Evolutionary conservation across 2,888 invertebrate species (phyloP).

Genomic region (Agrotis puta): DNA sequence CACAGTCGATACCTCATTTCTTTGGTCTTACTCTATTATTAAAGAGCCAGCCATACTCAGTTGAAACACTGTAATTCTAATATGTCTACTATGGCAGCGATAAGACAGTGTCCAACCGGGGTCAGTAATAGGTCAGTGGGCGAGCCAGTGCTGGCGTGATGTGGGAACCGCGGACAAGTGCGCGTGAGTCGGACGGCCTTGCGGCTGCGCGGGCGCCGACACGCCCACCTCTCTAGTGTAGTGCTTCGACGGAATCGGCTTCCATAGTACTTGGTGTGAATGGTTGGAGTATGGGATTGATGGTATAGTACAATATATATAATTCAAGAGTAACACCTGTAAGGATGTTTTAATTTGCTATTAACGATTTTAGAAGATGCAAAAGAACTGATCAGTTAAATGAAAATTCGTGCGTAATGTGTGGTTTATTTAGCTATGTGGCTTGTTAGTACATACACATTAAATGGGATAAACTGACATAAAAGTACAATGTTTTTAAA

Average conservation of each 20-base stretch:
- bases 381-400: no score
- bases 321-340: no score
- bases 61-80: not conserved
- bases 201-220: slow-evolving; percentile 50
- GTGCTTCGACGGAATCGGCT: no score
- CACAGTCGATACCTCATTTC: no score
- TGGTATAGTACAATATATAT: not conserved
- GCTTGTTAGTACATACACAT: no score
- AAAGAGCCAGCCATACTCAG: no score
- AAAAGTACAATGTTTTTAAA: not conserved
- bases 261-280: not conserved
- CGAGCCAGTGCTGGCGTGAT: slow-evolving; percentile 55
- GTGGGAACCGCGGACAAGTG: slow-evolving; percentile 68
- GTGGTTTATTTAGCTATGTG: no score
- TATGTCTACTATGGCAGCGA: slow-evolving; percentile 9
- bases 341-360: no score
- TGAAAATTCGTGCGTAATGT: no score
- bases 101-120: slow-evolving; percentile 53
- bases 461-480: not conserved
- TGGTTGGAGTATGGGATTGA: not conserved
- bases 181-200: slow-evolving; percentile 68
- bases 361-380: no score
- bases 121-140: slow-evolving; percentile 64
- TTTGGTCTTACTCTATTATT: no score
- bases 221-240: slow-evolving; percentile 63